Evolutionary conservation across 2,888 invertebrate species (phyloP), one percentile per base, ranked within the genome.

Genomic region (Dryobota labecula): DNA sequence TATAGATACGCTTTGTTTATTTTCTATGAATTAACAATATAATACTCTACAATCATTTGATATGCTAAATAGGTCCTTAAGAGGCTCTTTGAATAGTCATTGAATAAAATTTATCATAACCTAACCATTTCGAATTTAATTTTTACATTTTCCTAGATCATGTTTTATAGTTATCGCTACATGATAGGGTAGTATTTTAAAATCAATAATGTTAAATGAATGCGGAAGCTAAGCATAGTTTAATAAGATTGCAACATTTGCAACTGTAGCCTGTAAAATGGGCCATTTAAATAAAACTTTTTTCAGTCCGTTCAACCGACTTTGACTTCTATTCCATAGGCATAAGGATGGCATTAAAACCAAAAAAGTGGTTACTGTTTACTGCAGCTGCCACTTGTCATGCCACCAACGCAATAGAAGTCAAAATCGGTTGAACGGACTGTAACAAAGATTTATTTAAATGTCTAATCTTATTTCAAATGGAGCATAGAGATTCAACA

Each of bases 1-100:
- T 73, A 73, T 64, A 81, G 41, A 30, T 57, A 62, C 33, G 62
- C 27, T 51, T 47, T 61, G 56, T 58, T 71, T 58, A 62, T 45
- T 72, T 20, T 51, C 13, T 45, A 62, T 18, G 5, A 62, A 56
- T 38, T 45, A 77, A 47, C 13, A 78, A 54, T 71, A 54, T 41
- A 47, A 24, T 24, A 30, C 33, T 18, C 9, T 36, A 43, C 2
- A 45, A 51, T 27, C 8, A 20, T 51, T 57, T 49, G 49, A 43
- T 49, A 69, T 20, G 27, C 30, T 38, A 49, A 61, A 51, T 43
- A 41, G 13, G 15, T 11, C 13, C 24, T 7, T 18, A 38, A 4
- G 20, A 27, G 20, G 6, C 13, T 66, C 20, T 24, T 49, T 67
- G 38, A 51, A 68, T 51, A 68, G 15, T 20, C n/a, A 68, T 41